Conservation (phyloP, 2,797 vertebrate genomes). For the Rhyacichthys aspro region DNA sequence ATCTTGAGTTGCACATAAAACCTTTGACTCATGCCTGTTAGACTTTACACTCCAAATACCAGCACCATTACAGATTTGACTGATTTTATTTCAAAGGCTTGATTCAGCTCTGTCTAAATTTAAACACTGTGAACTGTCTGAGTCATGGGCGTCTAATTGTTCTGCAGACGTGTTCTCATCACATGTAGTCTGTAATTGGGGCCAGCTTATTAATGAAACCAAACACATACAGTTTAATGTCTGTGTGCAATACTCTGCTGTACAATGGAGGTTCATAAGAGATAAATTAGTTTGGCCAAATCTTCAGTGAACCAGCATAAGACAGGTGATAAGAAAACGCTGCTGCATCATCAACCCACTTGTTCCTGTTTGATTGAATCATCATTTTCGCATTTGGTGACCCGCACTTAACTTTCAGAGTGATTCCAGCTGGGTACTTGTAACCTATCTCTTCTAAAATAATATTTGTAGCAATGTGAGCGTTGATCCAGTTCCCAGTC, state of each 20-base stretch:
- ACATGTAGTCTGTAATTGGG: neutral
- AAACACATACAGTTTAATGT: neutral
- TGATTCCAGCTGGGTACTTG: conserved; percentile 4
- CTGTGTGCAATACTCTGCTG: neutral
- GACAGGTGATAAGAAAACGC: conserved; percentile 14
- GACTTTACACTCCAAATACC: neutral
- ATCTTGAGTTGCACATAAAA: conserved; percentile 12
- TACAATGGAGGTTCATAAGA: neutral
- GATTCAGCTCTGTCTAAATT: neutral
- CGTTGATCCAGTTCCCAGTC: conserved; percentile 1
- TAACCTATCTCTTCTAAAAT: neutral
- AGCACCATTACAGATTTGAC: neutral
- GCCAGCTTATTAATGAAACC: neutral
- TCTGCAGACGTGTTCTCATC: conserved; percentile 1
- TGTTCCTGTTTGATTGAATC: conserved; percentile 37
- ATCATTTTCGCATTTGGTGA: conserved; percentile 23
- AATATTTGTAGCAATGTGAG: neutral
- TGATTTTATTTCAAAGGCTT: neutral
- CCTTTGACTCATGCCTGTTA: conserved; percentile 5
- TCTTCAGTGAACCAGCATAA: conserved; percentile 35
- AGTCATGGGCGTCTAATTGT: conserved; percentile 1
- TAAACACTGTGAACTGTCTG: neutral
- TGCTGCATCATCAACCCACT: conserved; percentile 20
- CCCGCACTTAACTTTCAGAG: conserved; percentile 5
- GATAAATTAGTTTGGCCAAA: conserved; percentile 5